A percentile compares a stretch with the other conserved stretches of the same genome.
Evolutionary conservation across 2,888 invertebrate species (phyloP).

Genomic region (Linnaemya tessellans): DNA sequence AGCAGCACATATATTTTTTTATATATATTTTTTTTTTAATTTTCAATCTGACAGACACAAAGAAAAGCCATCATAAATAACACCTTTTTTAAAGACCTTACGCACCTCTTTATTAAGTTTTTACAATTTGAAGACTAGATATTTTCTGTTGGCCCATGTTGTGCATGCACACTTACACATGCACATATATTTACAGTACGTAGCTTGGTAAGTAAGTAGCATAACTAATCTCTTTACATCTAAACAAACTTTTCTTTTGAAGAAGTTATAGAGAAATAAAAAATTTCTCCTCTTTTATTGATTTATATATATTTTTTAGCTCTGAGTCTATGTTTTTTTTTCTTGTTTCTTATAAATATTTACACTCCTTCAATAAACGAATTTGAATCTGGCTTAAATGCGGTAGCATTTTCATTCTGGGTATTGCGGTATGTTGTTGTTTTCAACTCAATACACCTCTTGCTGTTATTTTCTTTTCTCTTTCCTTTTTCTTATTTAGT

Average conservation of each 20-base stretch:
- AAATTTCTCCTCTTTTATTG: conserved; percentile 52
- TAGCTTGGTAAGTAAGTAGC: conserved; percentile 62
- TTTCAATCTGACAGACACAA: conserved; percentile 48
- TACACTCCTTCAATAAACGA: conserved; percentile 55
- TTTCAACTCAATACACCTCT: conserved; percentile 52
- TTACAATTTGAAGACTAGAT: conserved; percentile 50
- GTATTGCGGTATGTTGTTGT: conserved; percentile 29
- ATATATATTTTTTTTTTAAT: not conserved
- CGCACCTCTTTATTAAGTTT: conserved; percentile 69
- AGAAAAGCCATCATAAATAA: conserved; percentile 69
- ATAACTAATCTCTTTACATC: conserved; percentile 68
- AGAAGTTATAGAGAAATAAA: not conserved
- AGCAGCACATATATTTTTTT: conserved; percentile 1
- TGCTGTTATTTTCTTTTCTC: conserved; percentile 40
- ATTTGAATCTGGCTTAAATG: conserved; percentile 62
- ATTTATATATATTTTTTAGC: conserved; percentile 48
- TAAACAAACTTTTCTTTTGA: conserved; percentile 52
- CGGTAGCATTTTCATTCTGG: conserved; percentile 58
- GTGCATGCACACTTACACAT: conserved; percentile 1
- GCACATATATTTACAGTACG: conserved; percentile 14
- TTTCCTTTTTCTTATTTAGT: not conserved
- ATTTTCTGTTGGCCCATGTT: conserved; percentile 12
- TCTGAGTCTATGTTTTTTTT: conserved; percentile 7
- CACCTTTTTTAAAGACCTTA: conserved; percentile 68
- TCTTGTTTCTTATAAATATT: conserved; percentile 34